Conservation (phyloP, 2,113 vertebrate species). For the Panthera uncia region DNA sequence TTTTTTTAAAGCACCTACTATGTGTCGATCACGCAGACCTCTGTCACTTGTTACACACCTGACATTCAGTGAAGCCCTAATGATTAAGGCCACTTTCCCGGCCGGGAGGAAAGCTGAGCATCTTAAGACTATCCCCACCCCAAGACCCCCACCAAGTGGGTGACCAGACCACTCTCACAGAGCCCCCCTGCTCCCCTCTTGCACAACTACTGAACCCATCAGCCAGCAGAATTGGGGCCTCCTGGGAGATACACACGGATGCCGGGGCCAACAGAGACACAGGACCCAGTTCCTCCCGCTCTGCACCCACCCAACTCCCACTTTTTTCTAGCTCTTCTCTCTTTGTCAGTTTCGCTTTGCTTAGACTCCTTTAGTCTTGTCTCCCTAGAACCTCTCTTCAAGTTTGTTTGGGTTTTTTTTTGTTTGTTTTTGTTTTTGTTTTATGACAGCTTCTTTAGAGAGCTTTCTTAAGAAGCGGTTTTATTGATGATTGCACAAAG, state of each 20-base stretch:
- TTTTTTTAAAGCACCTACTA: not conserved
- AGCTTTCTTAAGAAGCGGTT: not conserved
- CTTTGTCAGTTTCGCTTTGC: not conserved
- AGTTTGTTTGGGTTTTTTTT: no score
- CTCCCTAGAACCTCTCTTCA: not conserved
- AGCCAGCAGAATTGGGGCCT: not conserved
- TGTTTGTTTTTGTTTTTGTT: not conserved
- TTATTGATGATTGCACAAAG: not conserved
- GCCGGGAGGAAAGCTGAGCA: accelerated
- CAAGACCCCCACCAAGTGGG: not conserved
- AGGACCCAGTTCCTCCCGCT: no score
- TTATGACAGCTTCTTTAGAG: not conserved
- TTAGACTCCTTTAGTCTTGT: not conserved
- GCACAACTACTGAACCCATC: not conserved
- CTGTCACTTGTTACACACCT: not conserved
- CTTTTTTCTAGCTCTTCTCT: no score
- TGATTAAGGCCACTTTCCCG: no score
- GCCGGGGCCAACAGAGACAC: not conserved
- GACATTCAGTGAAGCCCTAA: not conserved
- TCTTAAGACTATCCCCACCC: no score
- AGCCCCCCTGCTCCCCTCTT: not conserved
- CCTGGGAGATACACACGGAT: not conserved
- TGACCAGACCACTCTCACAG: not conserved
- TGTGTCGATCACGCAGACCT: not conserved
- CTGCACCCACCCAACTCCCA: not conserved